Evolutionary conservation across 2,113 vertebrate species (phyloP).

Genomic region (Mustelus asterias): DNA sequence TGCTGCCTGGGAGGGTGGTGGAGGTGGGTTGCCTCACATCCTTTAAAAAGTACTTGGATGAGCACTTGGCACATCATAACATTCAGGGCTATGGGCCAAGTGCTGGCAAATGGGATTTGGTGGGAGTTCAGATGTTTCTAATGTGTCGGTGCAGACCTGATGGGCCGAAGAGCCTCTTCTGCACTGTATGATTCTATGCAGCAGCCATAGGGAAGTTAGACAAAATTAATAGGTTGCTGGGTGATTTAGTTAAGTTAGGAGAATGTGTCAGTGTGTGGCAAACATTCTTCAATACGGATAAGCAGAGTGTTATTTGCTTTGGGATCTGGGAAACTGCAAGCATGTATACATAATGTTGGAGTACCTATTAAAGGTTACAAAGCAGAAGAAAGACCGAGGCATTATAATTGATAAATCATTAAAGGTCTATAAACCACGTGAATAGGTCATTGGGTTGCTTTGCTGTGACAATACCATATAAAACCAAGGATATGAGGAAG

Average conservation of each 20-base stretch:
- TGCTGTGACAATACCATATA: not conserved
- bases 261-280: not conserved
- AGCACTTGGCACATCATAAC: no score
- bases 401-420: not conserved
- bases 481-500: not conserved
- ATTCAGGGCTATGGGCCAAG: no score
- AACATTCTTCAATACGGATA: not conserved
- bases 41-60: no score
- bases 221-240: not conserved
- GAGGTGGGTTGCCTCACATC: no score
- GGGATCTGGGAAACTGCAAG: not conserved
- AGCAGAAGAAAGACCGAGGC: not conserved
- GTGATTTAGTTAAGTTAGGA: not conserved
- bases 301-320: not conserved
- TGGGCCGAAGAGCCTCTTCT: no score
- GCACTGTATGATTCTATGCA: no score
- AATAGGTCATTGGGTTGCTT: not conserved
- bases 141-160: no score
- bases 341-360: not conserved
- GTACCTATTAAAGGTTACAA: not conserved
- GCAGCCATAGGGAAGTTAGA: not conserved
- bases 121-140: no score
- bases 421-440: not conserved
- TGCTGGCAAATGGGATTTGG: no score
- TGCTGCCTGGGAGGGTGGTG: no score